Conservation (phyloP, 2,797 vertebrate species). For the Scyliorhinus canicula region DNA sequence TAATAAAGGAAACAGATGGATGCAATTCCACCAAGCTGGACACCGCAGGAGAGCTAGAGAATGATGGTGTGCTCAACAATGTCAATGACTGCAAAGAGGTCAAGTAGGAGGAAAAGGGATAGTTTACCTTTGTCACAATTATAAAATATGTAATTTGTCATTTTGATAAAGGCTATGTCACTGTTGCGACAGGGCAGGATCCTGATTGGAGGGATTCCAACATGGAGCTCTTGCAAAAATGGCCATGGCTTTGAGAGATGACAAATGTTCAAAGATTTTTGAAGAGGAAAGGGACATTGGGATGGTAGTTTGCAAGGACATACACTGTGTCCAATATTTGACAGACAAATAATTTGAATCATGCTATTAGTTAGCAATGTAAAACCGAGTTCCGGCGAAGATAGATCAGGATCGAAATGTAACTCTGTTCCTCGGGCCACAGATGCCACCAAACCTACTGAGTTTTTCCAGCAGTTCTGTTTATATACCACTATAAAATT, state of each 20-base stretch:
- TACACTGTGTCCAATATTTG: background rate
- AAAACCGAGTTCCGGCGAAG: background rate
- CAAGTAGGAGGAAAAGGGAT: background rate
- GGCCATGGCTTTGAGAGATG: background rate
- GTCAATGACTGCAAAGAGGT: background rate
- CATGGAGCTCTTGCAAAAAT: background rate
- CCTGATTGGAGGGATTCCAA: background rate
- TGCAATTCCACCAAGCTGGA: too few species aligned
- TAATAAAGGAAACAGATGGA: too few species aligned
- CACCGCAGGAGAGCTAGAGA: background rate
- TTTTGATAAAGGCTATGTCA: background rate
- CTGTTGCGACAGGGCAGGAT: background rate
- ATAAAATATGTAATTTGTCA: background rate
- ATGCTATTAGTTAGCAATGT: background rate
- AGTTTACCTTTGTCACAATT: background rate
- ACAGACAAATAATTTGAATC: background rate
- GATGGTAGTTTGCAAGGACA: background rate
- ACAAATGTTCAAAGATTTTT: background rate
- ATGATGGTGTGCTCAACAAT: background rate
- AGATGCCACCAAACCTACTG: background rate
- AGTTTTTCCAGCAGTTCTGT: background rate
- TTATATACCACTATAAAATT: background rate
- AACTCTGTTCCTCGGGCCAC: too few species aligned
- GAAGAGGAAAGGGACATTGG: background rate
- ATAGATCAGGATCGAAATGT: too few species aligned